Evolutionary conservation across 2,113 vertebrate species (phyloP), one percentile per base, ranked within the genome.

Genomic region (Fulmarus glacialis): DNA sequence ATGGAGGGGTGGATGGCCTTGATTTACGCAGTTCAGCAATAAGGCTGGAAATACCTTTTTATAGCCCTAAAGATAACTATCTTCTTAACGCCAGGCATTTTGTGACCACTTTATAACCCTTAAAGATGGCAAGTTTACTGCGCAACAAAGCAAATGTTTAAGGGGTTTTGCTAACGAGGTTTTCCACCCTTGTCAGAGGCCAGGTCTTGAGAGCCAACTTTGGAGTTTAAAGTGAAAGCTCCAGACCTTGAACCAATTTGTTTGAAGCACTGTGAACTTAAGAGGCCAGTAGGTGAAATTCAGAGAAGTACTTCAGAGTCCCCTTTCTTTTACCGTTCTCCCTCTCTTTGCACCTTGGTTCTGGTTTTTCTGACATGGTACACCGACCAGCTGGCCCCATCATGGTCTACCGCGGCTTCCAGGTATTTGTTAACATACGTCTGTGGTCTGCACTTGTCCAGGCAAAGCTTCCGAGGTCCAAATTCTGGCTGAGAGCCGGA

Each of bases 1-100:
- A 97, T 84, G 62, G 93, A 97, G 90, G 93, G 68, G 88, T 97
- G 72, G 88, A 90, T 96, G 94, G 96, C 92, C 92, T 98, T 99
- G 87, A 96, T 96, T 94, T 96, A 84, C 78, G 58, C 62, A 94
- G 90, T 96, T 97, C 78, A 71, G 91, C 81, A 97, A 96, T 93
- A 88, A 89, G 87, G 21, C 78, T 94, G 89, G 86, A 97, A 97
- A 97, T 83, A 73, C 60, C 53, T 87, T 73, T 87, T 97, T 95
- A 97, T 74, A 84, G 87, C 11, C 84, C 42, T 68, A 81, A 64
- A 95, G 92, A 95, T 80, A 97, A 47, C 50, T 75, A 80, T 94
- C 64, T 93, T 56, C 71, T 96, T 90, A 82, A 90, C 50, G 19
- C 40, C 42, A 91, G 40, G 38, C 55, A 93, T 83, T 93, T 96